Percentiles rank a stretch among this genome's conserved stretches.
phyloP scores from a whole-genome alignment of 2,797 vertebrate species.

The Pantherophis alleghaniensis region DNA sequence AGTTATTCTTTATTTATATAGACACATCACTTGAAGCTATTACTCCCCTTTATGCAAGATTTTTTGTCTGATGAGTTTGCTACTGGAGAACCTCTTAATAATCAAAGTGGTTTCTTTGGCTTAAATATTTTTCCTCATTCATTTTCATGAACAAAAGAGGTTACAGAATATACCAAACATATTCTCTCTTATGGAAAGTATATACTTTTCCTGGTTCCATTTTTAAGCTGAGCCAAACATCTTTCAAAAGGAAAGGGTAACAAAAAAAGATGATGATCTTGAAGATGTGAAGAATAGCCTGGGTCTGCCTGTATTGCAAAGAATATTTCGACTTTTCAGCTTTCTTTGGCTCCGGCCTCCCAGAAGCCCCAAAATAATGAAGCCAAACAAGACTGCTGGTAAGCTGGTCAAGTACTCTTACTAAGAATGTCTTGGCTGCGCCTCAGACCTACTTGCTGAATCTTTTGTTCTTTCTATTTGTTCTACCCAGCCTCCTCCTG shows the following conservation, averaged over 20 bases:
- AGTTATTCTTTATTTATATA: not conserved
- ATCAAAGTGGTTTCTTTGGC: not conserved
- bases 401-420: not conserved
- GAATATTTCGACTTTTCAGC: not conserved
- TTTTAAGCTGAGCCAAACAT: not conserved
- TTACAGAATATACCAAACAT: not conserved
- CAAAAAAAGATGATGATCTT: not conserved
- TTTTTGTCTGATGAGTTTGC: not conserved
- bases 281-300: not conserved
- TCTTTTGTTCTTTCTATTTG: not conserved
- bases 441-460: not conserved
- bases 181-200: not conserved
- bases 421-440: not conserved
- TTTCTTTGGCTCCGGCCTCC: not conserved
- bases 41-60: not conserved
- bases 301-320: slow-evolving; percentile 35
- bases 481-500: not conserved
- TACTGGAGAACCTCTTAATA: not conserved
- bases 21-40: not conserved
- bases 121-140: not conserved
- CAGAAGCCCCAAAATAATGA: not conserved
- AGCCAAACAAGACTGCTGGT: not conserved
- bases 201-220: not conserved
- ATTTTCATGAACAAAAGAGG: not conserved
- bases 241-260: not conserved